Percentiles rank a stretch among this genome's conserved stretches.
These are phyloP conservation scores for Hippocampus kuda DNA, from an alignment of 2,797 vertebrate species.

Conservation along the genomic window DNA sequence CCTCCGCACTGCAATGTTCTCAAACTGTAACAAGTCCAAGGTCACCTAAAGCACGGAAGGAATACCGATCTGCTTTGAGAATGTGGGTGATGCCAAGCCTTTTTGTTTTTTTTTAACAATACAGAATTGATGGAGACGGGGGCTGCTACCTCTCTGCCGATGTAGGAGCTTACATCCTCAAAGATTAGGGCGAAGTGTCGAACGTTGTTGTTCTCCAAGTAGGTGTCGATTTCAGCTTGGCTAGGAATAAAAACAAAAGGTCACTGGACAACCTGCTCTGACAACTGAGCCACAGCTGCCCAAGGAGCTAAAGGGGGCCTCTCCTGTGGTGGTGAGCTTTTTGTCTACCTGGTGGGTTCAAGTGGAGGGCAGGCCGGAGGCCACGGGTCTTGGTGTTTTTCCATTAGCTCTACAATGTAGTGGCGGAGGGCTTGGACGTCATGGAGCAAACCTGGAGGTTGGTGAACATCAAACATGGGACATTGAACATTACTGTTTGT, in stretches of 20 bases:
- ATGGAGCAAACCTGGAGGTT: slow-evolving; percentile 51
- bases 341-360: slow-evolving; percentile 54
- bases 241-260: slow-evolving; percentile 48
- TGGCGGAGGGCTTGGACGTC: slow-evolving; percentile 58
- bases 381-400: slow-evolving; percentile 67
- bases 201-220: slow-evolving; percentile 73
- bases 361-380: slow-evolving; percentile 70
- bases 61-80: background rate
- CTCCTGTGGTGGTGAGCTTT: background rate
- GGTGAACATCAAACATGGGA: slow-evolving; percentile 5
- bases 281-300: too few relatives aligned
- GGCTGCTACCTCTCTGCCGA: slow-evolving; percentile 81
- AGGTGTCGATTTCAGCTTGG: slow-evolving; percentile 68
- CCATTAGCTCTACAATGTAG: slow-evolving; percentile 70
- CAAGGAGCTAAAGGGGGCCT: background rate
- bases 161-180: slow-evolving; percentile 70
- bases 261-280: too few relatives aligned
- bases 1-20: slow-evolving; percentile 75
- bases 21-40: slow-evolving; percentile 82
- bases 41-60: slow-evolving; percentile 64
- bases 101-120: background rate
- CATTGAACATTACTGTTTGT: background rate
- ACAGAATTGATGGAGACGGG: background rate
- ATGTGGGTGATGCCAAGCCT: background rate
- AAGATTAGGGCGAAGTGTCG: slow-evolving; percentile 80